Evolutionary conservation across 2,113 vertebrate species (phyloP).

Genomic region (Cebus imitator): DNA sequence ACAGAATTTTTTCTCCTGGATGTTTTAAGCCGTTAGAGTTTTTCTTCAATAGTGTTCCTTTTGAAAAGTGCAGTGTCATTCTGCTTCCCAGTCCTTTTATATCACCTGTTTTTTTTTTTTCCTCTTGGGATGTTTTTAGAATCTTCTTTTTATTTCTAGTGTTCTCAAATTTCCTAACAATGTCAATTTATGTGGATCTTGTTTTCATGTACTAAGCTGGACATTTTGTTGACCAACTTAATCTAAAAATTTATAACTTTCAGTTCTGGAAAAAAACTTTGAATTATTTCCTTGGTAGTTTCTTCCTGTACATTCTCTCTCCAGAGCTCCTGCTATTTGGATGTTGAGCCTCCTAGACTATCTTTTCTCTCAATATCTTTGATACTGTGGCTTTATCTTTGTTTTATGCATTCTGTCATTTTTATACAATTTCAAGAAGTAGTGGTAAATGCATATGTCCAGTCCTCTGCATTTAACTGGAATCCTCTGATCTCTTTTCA

Average conservation of each 20-base stretch:
- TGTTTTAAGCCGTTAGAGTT: background rate
- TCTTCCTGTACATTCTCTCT: background rate
- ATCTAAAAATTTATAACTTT: background rate
- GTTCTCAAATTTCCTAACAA: conserved; percentile 19
- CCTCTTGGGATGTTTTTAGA: background rate
- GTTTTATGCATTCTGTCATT: background rate
- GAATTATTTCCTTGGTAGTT: background rate
- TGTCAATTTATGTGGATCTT: background rate
- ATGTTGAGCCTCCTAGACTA: background rate
- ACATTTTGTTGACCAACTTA: background rate
- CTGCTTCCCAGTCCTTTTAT: background rate
- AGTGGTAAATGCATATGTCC: background rate
- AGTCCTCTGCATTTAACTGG: background rate
- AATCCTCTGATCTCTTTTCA: background rate
- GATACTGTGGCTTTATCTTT: background rate
- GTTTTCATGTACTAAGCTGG: background rate
- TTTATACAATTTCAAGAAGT: conserved; percentile 7
- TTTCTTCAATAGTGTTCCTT: background rate
- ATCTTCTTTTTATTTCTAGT: conserved; percentile 26
- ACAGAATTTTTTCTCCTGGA: background rate
- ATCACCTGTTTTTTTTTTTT: background rate
- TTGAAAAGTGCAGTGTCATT: background rate
- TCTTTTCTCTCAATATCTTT: background rate
- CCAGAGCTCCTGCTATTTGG: background rate
- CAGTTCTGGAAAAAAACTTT: background rate